These are phyloP conservation scores for Xestia xanthographa DNA, from an alignment of 2,888 invertebrate species.

Conservation along the genomic window DNA sequence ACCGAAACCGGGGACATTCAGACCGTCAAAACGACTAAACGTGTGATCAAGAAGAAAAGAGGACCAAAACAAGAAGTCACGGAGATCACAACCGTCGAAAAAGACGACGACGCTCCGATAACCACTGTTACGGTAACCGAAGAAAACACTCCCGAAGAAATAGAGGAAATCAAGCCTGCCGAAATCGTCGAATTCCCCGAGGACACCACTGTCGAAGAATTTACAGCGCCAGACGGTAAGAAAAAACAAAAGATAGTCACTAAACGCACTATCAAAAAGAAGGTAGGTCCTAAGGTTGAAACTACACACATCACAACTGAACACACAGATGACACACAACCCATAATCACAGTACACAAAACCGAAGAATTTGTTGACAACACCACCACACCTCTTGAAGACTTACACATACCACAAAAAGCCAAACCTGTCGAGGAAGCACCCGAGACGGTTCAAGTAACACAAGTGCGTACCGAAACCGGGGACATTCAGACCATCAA, in stretches of 20 bases:
- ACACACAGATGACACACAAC: no score
- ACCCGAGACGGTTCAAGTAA: constrained; percentile 58
- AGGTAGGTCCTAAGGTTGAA: no score
- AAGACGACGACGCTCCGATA: constrained; percentile 50
- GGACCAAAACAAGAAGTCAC: constrained; percentile 1
- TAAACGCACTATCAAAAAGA: no score
- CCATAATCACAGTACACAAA: constrained; percentile 48
- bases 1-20: neutral
- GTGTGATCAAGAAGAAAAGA: neutral
- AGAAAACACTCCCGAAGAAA: neutral
- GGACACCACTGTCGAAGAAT: no score
- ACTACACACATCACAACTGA: no score
- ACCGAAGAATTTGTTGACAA: constrained; percentile 52
- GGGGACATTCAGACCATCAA: constrained; percentile 72
- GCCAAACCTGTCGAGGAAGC: constrained; percentile 54
- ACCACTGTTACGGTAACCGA: constrained; percentile 44
- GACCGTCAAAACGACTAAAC: neutral
- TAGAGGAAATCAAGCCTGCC: neutral
- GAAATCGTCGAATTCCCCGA: no score
- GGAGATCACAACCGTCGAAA: constrained; percentile 65
- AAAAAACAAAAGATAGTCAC: constrained; percentile 41
- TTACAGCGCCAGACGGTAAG: no score
- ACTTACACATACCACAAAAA: neutral
- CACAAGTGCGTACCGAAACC: constrained; percentile 51
- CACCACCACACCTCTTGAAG: constrained; percentile 12